Conservation (phyloP, 2,113 vertebrate species). For the Nematolebias whitei region DNA sequence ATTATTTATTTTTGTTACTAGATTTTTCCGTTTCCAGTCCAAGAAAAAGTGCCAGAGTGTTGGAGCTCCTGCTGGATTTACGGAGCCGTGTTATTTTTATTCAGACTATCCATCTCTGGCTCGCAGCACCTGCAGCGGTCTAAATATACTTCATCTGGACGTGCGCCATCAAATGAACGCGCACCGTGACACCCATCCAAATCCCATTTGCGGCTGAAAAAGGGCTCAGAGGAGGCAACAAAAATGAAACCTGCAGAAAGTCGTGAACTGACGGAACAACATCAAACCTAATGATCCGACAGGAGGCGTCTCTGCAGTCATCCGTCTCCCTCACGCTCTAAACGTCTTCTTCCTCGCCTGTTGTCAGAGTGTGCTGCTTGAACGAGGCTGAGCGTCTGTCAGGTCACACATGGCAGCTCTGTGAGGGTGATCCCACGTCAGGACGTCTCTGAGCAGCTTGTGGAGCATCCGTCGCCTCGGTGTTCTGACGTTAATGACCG, state of each 20-base stretch:
- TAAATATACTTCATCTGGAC: constrained; percentile 56
- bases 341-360: constrained; percentile 10
- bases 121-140: constrained; percentile 49
- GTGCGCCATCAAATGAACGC: constrained; percentile 32
- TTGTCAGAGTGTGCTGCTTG: constrained; percentile 8
- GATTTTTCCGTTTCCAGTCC: constrained; percentile 26
- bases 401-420: too few relatives aligned
- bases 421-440: too few relatives aligned
- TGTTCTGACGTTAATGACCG: constrained; percentile 27
- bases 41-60: constrained; percentile 5
- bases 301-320: constrained; percentile 18
- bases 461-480: constrained; percentile 14
- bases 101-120: constrained; percentile 55
- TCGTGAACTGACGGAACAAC: constrained; percentile 40
- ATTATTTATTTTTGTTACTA: constrained; percentile 3
- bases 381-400: not conserved
- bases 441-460: constrained; percentile 33
- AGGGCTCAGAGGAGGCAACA: too few relatives aligned
- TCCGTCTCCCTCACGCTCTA: not conserved
- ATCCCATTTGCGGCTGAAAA: constrained; percentile 39
- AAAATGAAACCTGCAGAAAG: not conserved
- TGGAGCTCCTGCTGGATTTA: constrained; percentile 44
- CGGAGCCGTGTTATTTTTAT: constrained; percentile 43
- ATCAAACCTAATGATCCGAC: constrained; percentile 39
- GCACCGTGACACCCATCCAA: constrained; percentile 11